These are phyloP conservation scores for Arge pagana DNA, from an alignment of 2,888 invertebrate species.

Conservation along the genomic window DNA sequence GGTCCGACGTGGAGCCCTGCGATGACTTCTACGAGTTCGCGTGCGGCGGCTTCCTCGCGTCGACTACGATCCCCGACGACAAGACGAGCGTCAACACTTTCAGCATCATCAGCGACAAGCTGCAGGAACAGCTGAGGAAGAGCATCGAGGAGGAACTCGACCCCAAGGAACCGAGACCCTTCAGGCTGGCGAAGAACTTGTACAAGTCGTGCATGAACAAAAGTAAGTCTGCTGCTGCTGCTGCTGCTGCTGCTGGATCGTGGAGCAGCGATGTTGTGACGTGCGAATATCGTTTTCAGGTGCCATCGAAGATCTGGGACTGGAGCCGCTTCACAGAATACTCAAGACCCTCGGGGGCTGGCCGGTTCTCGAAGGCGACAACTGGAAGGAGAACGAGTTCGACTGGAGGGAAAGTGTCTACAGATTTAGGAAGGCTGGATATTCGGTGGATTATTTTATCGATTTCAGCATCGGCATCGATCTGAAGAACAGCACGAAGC, in stretches of 20 bases:
- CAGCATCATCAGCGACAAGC: conserved; percentile 74
- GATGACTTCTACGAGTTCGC: conserved; percentile 83
- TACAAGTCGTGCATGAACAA: conserved; percentile 89
- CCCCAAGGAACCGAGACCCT: conserved; percentile 71
- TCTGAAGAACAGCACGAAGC: conserved; percentile 83
- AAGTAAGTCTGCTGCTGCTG: conserved; percentile 66
- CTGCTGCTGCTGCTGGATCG: neutral
- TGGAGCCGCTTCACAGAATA: conserved; percentile 73
- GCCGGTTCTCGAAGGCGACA: conserved; percentile 83
- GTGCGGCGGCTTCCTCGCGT: conserved; percentile 75
- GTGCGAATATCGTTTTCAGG: conserved; percentile 65
- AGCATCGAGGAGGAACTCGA: conserved; percentile 68
- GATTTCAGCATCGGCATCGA: conserved; percentile 90
- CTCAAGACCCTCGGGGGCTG: conserved; percentile 85
- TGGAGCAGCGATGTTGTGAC: neutral
- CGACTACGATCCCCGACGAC: conserved; percentile 78
- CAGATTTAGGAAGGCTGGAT: conserved; percentile 78
- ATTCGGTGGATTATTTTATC: conserved; percentile 87
- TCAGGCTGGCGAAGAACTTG: conserved; percentile 77
- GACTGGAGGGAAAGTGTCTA: conserved; percentile 84
- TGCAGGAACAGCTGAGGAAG: conserved; percentile 73
- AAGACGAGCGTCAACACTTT: conserved; percentile 79
- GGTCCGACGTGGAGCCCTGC: conserved; percentile 73
- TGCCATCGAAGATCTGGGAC: conserved; percentile 78
- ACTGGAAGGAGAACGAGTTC: conserved; percentile 74